These are phyloP conservation scores for Drosophila leonis DNA, from an alignment of 2,888 invertebrate species.

Conservation along the genomic window DNA sequence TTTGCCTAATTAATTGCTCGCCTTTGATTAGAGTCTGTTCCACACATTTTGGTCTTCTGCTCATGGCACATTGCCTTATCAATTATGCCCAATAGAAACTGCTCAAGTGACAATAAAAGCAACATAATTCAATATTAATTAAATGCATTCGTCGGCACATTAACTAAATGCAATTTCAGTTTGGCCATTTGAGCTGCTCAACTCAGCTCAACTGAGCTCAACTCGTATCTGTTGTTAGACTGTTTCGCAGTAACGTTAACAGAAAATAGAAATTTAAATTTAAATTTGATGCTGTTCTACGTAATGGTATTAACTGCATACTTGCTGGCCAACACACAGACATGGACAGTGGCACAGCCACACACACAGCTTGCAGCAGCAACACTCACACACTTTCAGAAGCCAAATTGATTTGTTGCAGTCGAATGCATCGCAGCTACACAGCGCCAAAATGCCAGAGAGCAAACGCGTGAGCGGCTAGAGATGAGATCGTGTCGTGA, in stretches of 20 bases:
- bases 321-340: constrained; percentile 10
- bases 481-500: constrained; percentile 9
- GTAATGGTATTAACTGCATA: constrained; percentile 28
- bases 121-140: constrained; percentile 21
- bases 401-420: constrained; percentile 56
- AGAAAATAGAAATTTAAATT: constrained; percentile 19
- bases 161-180: constrained; percentile 25
- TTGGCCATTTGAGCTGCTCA: not conserved
- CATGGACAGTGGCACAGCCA: not conserved
- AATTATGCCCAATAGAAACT: constrained; percentile 14
- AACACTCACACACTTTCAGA: not conserved
- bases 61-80: constrained; percentile 2
- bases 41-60: not conserved
- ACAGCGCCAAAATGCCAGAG: constrained; percentile 26
- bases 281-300: constrained; percentile 16
- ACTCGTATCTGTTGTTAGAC: not conserved
- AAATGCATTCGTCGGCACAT: constrained; percentile 4
- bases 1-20: constrained; percentile 31
- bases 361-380: not conserved
- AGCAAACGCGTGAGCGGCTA: not conserved
- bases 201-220: not conserved
- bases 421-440: constrained; percentile 39
- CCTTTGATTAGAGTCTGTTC: not conserved
- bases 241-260: constrained; percentile 6
- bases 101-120: constrained; percentile 9